A percentile compares a stretch with the other conserved stretches of the same genome.
Conservation (phyloP, 2,888 invertebrate species). For the Carabus problematicus region DNA sequence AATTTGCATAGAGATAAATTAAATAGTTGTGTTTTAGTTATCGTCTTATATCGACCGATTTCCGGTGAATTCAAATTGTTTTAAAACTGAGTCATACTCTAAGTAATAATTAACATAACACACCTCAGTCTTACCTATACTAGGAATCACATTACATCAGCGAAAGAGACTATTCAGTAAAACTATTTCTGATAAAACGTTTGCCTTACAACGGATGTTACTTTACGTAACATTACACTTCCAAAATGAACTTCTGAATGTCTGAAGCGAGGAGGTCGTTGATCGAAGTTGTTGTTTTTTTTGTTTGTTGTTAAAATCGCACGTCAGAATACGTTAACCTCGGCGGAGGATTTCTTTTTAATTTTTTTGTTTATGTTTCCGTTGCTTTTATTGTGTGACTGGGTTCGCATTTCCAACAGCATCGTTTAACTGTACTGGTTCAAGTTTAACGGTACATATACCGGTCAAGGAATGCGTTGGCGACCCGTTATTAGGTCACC, state of each 20-base stretch:
- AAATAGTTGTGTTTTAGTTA: no score
- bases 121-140: slow-evolving; percentile 25
- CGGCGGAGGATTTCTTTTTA: no score
- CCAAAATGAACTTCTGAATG: no score
- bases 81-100: slow-evolving; percentile 19
- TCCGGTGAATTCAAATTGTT: slow-evolving; percentile 20
- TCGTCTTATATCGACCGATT: neutral
- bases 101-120: slow-evolving; percentile 25
- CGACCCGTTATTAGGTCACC: slow-evolving; percentile 37
- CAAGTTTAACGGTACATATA: slow-evolving; percentile 36
- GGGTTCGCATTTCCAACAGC: slow-evolving; percentile 8
- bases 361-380: slow-evolving; percentile 6
- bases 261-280: no score
- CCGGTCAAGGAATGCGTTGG: slow-evolving; percentile 34
- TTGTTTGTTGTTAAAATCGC: neutral
- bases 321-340: slow-evolving; percentile 1
- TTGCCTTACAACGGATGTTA: no score
- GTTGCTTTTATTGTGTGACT: neutral
- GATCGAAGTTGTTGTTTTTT: neutral
- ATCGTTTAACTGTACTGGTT: slow-evolving; percentile 26
- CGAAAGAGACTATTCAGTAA: no score
- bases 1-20: no score
- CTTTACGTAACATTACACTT: no score
- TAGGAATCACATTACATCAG: neutral
- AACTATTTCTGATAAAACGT: no score